Conservation (phyloP, 2,888 invertebrate species). For the Chloroclystis v-ata region DNA sequence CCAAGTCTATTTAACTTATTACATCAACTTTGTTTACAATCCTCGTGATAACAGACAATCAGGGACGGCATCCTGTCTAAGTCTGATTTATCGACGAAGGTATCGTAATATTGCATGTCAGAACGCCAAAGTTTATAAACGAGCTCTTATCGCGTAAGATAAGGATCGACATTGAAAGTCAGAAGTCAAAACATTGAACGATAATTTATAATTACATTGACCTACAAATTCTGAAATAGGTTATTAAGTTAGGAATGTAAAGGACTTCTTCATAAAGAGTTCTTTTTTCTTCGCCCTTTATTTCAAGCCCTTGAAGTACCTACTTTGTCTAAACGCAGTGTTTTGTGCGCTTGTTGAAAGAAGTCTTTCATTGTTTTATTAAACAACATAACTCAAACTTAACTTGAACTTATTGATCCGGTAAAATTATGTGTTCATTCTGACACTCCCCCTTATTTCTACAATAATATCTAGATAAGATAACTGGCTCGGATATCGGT, state of each 20-base stretch:
- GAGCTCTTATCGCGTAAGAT: constrained; percentile 24
- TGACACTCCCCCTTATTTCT: constrained; percentile 4
- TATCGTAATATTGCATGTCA: constrained; percentile 11
- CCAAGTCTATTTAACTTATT: neutral
- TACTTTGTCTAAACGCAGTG: neutral
- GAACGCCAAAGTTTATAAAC: constrained; percentile 24
- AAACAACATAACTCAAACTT: no score
- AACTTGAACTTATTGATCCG: no score
- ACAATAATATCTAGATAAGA: constrained; percentile 5
- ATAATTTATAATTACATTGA: constrained; percentile 22
- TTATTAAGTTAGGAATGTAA: constrained; percentile 6
- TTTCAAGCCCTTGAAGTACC: neutral
- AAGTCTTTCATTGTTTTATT: neutral
- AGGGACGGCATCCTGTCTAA: constrained; percentile 2
- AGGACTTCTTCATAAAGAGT: constrained; percentile 1
- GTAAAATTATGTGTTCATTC: neutral
- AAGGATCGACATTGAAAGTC: constrained; percentile 30
- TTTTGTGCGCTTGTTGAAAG: no score
- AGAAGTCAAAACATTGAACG: constrained; percentile 28
- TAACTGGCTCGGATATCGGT: constrained; percentile 17
- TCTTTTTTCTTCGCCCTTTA: neutral
- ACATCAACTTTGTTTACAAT: neutral
- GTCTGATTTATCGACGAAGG: constrained; percentile 11
- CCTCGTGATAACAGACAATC: constrained; percentile 5
- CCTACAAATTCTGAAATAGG: constrained; percentile 21